Conservation (phyloP, 2,113 vertebrate species). For the Camarhynchus parvulus region DNA sequence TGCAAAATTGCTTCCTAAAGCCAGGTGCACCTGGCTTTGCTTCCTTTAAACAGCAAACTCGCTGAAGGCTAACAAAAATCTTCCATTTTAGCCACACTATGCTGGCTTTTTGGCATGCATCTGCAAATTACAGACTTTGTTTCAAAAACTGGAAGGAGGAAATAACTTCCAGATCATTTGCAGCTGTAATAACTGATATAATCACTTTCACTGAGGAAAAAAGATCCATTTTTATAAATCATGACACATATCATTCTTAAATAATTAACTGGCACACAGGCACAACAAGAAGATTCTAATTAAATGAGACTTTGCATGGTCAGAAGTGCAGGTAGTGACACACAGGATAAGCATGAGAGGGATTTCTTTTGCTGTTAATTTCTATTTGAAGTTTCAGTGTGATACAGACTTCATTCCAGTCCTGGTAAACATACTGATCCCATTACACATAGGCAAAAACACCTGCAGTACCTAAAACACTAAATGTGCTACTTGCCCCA, state of each 20-base stretch:
- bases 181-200: not conserved
- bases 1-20: not conserved
- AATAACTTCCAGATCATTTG: not conserved
- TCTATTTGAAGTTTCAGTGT: not conserved
- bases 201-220: not conserved
- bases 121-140: not conserved
- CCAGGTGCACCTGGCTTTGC: not conserved
- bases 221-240: not conserved
- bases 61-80: not conserved
- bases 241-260: not conserved
- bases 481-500: not conserved
- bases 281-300: not conserved
- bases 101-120: not conserved
- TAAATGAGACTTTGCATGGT: not conserved
- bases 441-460: not conserved
- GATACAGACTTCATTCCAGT: not conserved
- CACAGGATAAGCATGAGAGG: not conserved
- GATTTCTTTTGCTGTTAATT: not conserved
- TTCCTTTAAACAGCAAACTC: not conserved
- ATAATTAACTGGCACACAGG: not conserved
- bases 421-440: not conserved
- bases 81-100: not conserved
- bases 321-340: not conserved
- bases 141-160: not conserved
- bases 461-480: fast-evolving